These are phyloP conservation scores for Microhierax caerulescens DNA, from an alignment of 2,797 vertebrate genomes.

Conservation along the genomic window DNA sequence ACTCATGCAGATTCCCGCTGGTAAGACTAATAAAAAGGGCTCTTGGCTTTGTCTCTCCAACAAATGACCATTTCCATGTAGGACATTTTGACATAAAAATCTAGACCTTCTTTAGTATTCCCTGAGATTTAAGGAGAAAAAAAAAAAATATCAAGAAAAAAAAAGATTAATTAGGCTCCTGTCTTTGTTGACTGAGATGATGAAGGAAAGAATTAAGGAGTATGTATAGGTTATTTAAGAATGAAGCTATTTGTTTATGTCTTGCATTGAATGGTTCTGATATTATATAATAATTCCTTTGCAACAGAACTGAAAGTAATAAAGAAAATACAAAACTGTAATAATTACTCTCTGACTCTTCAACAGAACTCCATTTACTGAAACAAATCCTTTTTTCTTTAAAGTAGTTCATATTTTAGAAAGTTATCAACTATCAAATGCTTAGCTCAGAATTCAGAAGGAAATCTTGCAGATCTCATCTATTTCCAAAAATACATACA, in stretches of 20 bases:
- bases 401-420: background rate
- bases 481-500: background rate
- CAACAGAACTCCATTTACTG: background rate
- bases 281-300: background rate
- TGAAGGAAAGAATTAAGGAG: background rate
- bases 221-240: background rate
- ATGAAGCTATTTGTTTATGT: background rate
- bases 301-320: background rate
- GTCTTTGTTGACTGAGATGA: background rate
- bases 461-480: background rate
- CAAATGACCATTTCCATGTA: background rate
- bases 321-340: background rate
- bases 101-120: background rate
- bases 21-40: background rate
- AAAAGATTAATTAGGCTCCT: background rate
- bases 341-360: background rate
- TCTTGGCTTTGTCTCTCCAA: background rate
- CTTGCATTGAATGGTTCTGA: background rate
- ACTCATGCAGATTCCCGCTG: background rate
- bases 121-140: background rate
- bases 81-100: background rate
- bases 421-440: background rate
- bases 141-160: background rate
- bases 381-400: background rate
- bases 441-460: background rate